Base-by-base conservation (phyloP, 2,888 invertebrate species). In the Plagiodera versicolora region DNA sequence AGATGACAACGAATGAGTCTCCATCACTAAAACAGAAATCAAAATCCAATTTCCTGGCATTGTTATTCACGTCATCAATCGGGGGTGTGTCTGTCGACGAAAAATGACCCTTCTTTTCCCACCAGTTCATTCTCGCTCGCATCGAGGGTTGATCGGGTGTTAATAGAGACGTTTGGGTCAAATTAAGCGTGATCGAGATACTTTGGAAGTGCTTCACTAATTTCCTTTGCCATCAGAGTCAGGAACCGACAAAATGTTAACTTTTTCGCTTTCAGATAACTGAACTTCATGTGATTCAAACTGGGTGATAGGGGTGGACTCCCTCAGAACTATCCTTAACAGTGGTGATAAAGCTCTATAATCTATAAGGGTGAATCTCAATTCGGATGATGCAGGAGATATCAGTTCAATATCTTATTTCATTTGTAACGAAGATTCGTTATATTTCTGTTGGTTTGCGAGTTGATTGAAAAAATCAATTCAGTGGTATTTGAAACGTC, bases 81-180 rank as follows among this genome's bases (percentile, higher is more conserved):
- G 18, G 32, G 61, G 48, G 56, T 53, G 58, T 61, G 48, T 56
- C 54, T 39, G 51, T 46, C 45, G 54, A 60, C 56, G 48, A 61
- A 63, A 62, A 65, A 60, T 65, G 59, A 70, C 64, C 64, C 62
- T 58, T 46, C 45, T 32, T 52, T 56, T 60, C 24, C 24, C 24
- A 24, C 24, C 57, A 56, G 71, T 73, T 72, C 54, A 59, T 60
- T 58, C 45, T 64, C 66, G 63, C 67, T 67, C 67, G 62, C 71
- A 73, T 74, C 73, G 71, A 69, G 63, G 58, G 54, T 52, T 57
- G 64, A 64, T 62, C 57, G 62, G 63, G 52, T 69, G 76, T 76
- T 77, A 76, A 78, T 77, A 73, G 74, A 75, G 74, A 75, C 75
- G 75, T 75, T 72, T 70, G 72, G 75, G 73, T 75, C 72, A 75